These are phyloP conservation scores for Glossophaga mutica DNA, from an alignment of 2,797 vertebrate species.

Conservation along the genomic window DNA sequence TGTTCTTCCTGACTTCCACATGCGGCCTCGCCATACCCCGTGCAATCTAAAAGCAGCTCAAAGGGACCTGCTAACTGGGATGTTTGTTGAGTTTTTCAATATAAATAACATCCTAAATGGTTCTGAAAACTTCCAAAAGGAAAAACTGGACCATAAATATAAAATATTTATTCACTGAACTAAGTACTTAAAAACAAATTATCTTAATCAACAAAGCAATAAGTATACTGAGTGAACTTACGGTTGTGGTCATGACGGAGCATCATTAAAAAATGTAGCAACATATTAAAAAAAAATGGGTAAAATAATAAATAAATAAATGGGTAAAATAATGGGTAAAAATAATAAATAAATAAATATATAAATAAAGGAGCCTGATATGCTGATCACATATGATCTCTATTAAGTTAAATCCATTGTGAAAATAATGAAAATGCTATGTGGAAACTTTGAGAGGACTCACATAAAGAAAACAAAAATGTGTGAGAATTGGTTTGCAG, in stretches of 20 bases:
- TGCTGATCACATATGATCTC: background rate
- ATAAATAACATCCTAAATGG: background rate
- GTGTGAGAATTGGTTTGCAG: background rate
- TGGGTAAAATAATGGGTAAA: background rate
- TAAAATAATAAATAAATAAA: conserved; percentile 23
- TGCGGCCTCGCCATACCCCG: background rate
- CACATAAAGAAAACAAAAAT: conserved; percentile 11
- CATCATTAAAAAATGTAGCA: background rate
- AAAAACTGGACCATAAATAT: background rate
- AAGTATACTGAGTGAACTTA: background rate
- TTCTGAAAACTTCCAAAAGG: background rate
- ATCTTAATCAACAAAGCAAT: background rate
- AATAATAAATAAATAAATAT: background rate
- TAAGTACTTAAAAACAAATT: conserved; percentile 17
- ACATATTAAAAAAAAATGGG: background rate
- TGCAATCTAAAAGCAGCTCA: background rate
- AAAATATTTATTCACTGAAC: background rate
- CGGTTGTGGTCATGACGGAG: background rate
- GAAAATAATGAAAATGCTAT: conserved; percentile 3
- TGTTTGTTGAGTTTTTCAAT: background rate
- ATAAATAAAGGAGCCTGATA: background rate
- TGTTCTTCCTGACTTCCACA: background rate
- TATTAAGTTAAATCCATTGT: background rate
- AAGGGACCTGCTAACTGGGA: background rate
- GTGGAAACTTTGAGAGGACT: background rate